Evolutionary conservation across 53 echinoderm and acorn worm species (phyloP).

Genomic region (Antedon mediterranea): DNA sequence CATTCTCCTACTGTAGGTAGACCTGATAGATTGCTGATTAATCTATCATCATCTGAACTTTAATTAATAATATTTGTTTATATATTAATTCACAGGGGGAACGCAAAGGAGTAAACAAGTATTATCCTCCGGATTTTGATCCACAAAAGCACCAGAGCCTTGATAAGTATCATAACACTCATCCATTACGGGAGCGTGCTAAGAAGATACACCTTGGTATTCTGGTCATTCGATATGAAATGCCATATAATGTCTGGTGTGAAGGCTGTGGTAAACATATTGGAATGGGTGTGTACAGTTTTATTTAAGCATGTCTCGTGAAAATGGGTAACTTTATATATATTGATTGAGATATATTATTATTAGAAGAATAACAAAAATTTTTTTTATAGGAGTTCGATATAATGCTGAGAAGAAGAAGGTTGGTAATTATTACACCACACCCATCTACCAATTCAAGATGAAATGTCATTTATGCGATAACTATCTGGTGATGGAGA

Average conservation of each 20-base stretch:
- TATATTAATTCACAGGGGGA: slow-evolving; percentile 41
- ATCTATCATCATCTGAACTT: too few relatives aligned
- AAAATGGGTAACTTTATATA: too few relatives aligned
- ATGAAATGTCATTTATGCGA: slow-evolving; percentile 99
- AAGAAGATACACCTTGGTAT: slow-evolving; percentile 81
- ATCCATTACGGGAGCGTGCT: slow-evolving; percentile 84
- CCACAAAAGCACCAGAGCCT: slow-evolving; percentile 85
- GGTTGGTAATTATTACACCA: slow-evolving; percentile 90
- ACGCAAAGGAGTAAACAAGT: slow-evolving; percentile 83
- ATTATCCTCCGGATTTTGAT: slow-evolving; percentile 98
- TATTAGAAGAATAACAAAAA: too few relatives aligned
- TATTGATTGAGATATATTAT: background rate
- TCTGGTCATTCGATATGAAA: slow-evolving; percentile 95
- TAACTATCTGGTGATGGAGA: slow-evolving; percentile 92
- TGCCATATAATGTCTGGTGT: slow-evolving; percentile 99
- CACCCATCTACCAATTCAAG: slow-evolving; percentile 92
- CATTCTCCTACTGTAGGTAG: too few relatives aligned
- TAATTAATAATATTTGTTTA: background rate
- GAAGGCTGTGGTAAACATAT: slow-evolving; percentile 87
- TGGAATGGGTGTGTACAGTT: slow-evolving; percentile 66
- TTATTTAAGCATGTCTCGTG: background rate
- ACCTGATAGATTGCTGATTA: too few relatives aligned
- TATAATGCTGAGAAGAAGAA: slow-evolving; percentile 99
- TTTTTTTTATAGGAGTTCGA: slow-evolving; percentile 65
- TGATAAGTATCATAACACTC: slow-evolving; percentile 89